Percentiles rank a stretch among this genome's conserved stretches.
phyloP scores from a whole-genome alignment of 1,140 invertebrate genomes.

The Heterodera carotae region DNA sequence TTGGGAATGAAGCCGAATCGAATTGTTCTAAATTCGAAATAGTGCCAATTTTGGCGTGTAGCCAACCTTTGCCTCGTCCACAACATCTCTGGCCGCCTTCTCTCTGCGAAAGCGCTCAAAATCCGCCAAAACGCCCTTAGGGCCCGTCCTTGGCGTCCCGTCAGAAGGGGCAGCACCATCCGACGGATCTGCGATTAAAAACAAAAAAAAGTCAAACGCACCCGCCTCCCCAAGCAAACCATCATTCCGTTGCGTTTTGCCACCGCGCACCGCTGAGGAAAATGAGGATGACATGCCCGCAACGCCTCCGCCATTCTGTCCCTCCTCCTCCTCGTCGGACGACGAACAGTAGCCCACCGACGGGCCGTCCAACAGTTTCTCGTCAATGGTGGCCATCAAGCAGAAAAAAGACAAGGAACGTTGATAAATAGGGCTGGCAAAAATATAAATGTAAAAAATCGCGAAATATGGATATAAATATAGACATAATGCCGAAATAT shows the following conservation, averaged over 20 bases:
- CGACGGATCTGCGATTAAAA: constrained; percentile 2
- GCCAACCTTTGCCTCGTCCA: constrained; percentile 27
- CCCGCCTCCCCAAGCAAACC: too few relatives aligned
- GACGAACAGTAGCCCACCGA: constrained; percentile 51
- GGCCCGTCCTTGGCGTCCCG: constrained; percentile 38
- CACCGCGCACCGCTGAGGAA: not conserved
- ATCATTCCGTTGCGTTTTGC: too few relatives aligned
- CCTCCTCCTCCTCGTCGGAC: constrained; percentile 50
- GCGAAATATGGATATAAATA: too few relatives aligned
- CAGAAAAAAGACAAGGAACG: constrained; percentile 2
- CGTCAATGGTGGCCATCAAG: constrained; percentile 48
- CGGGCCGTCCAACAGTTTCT: constrained; percentile 53
- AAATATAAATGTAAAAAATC: too few relatives aligned
- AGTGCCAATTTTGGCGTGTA: constrained; percentile 17
- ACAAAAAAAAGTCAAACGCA: too few relatives aligned
- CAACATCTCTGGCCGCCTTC: constrained; percentile 9
- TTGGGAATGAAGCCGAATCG: too few relatives aligned
- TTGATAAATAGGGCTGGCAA: too few relatives aligned
- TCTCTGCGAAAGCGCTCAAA: constrained; percentile 33
- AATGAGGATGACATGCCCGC: not conserved
- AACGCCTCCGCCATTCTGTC: not conserved
- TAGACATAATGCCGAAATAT: too few relatives aligned
- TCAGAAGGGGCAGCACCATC: constrained; percentile 4
- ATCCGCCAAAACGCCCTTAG: constrained; percentile 53
- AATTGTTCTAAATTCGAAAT: too few relatives aligned